Evolutionary conservation across 1,140 invertebrate species (phyloP).

Genomic region (Trachymyrmex cornetzi): DNA sequence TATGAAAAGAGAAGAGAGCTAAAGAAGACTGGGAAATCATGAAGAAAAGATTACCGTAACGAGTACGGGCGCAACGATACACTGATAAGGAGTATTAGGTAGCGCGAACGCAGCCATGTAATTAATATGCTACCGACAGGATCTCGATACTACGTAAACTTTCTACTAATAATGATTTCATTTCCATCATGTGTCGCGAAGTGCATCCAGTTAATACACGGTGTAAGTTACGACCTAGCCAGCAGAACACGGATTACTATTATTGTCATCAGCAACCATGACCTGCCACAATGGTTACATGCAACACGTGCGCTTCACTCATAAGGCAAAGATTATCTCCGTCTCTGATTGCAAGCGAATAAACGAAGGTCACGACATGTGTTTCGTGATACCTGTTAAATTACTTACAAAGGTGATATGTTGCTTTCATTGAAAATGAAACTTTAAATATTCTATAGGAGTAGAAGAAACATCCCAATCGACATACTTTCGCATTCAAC

Average conservation of each 20-base stretch:
- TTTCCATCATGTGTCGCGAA: conserved; percentile 71
- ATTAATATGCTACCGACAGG: conserved; percentile 74
- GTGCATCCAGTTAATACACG: conserved; percentile 13
- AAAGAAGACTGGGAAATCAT: conserved; percentile 24
- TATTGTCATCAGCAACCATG: conserved; percentile 60
- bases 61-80: conserved; percentile 38
- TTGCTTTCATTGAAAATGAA: neutral
- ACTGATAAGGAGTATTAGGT: conserved; percentile 53
- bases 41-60: conserved; percentile 54
- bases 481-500: no score
- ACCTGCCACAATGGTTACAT: conserved; percentile 47
- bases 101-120: conserved; percentile 74
- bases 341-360: conserved; percentile 47
- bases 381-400: conserved; percentile 51
- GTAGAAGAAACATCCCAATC: neutral
- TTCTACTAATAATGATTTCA: conserved; percentile 84
- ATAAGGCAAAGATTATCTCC: conserved; percentile 35
- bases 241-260: conserved; percentile 49
- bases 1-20: neutral
- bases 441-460: neutral
- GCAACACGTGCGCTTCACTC: conserved; percentile 46
- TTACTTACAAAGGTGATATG: neutral
- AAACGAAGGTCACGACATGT: neutral
- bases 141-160: conserved; percentile 80
- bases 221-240: neutral